A percentile compares a stretch with the other conserved stretches of the same genome.
Evolutionary conservation across 2,797 vertebrate genomes (phyloP).

Genomic region (Valencia hispanica): DNA sequence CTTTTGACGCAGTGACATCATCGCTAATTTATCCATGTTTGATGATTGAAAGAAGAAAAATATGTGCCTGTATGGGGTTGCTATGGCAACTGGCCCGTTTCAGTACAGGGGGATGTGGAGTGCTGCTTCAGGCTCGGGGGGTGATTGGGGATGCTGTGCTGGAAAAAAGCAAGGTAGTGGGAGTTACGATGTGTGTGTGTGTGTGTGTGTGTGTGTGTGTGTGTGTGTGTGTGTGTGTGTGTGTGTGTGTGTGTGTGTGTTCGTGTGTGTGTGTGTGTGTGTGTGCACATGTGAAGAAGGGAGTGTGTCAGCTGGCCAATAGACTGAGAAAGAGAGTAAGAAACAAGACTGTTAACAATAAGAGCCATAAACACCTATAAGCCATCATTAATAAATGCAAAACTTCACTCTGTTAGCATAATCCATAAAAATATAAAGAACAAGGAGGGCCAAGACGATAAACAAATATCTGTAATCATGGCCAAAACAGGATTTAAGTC

Average conservation of each 20-base stretch:
- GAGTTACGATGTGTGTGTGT: neutral
- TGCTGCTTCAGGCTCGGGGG: constrained; percentile 46
- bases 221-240: neutral
- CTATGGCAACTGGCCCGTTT: constrained; percentile 73
- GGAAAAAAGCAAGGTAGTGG: constrained; percentile 1
- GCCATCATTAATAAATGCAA: neutral
- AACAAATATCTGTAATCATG: neutral
- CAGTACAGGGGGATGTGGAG: constrained; percentile 56
- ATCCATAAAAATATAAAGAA: constrained; percentile 8
- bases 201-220: neutral
- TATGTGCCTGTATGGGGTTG: constrained; percentile 68
- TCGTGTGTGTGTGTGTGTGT: too few relatives aligned
- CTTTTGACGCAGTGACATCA: constrained; percentile 64
- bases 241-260: neutral
- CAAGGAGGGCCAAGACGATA: neutral
- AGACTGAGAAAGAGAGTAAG: constrained; percentile 22
- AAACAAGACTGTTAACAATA: constrained; percentile 1
- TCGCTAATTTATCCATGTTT: constrained; percentile 72
- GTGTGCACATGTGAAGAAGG: neutral
- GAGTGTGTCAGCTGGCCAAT: constrained; percentile 14
- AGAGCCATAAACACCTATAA: constrained; percentile 3
- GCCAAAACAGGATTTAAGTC: neutral
- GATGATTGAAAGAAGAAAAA: constrained; percentile 55
- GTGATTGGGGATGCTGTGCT: constrained; percentile 50
- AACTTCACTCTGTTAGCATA: neutral